Percentiles rank a stretch among this genome's conserved stretches.
Evolutionary conservation across 1,140 invertebrate genomes (phyloP).

Genomic region (Melipona quadrifasciata): DNA sequence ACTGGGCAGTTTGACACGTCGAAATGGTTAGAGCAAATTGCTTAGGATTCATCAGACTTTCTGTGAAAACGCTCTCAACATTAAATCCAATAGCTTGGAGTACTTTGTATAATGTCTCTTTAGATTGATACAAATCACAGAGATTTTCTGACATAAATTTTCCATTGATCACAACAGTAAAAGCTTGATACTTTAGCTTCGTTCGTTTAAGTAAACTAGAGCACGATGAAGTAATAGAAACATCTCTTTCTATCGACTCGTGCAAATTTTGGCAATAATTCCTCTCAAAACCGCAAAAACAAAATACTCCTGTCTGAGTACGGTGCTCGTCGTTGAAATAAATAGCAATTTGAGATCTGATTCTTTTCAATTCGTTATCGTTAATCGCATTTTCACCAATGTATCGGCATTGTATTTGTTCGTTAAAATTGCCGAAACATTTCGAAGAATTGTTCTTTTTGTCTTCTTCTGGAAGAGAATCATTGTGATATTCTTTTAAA

Average conservation of each 20-base stretch:
- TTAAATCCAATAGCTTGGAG: slow-evolving; percentile 16
- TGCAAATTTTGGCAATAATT: slow-evolving; percentile 20
- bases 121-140: slow-evolving; percentile 27
- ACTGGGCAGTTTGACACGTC: slow-evolving; percentile 34
- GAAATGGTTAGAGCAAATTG: slow-evolving; percentile 1
- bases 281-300: neutral
- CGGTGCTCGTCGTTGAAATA: neutral
- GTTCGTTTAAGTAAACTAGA: slow-evolving; percentile 39
- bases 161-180: neutral
- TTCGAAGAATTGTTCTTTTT: neutral
- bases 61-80: slow-evolving; percentile 2
- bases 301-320: neutral
- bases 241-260: slow-evolving; percentile 26
- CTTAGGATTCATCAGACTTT: slow-evolving; percentile 29
- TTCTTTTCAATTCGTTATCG: slow-evolving; percentile 15
- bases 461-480: slow-evolving; percentile 30
- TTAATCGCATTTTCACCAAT: neutral
- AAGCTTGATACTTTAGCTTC: slow-evolving; percentile 5
- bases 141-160: slow-evolving; percentile 9
- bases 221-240: slow-evolving; percentile 22
- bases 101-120: slow-evolving; percentile 28
- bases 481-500: slow-evolving; percentile 18
- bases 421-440: slow-evolving; percentile 25
- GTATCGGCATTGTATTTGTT: slow-evolving; percentile 20
- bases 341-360: slow-evolving; percentile 16